Evolutionary conservation across 2,113 vertebrate species (phyloP), one percentile per base, ranked within the genome.

Genomic region (Neolamprologus toae): DNA sequence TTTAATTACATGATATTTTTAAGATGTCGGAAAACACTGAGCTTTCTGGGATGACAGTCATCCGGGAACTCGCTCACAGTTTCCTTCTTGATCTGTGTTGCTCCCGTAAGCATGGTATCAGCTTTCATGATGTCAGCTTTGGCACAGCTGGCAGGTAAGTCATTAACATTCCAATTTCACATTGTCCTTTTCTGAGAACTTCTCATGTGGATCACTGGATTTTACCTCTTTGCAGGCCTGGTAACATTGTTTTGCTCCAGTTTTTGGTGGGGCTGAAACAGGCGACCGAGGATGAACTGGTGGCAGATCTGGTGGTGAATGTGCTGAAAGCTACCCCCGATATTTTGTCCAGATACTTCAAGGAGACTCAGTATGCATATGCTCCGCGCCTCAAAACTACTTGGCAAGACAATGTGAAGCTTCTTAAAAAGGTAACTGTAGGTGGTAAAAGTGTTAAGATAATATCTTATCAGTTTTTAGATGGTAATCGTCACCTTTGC

Each of bases 91-190:
- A 99, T 17, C 92, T 99, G 9, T 99, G 98, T 87, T 98, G 98
- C 92, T 99, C 99, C 14, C 95, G 97, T 55, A 99, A 98, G 90
- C 97, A 99, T 10, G 99, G 99, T 2, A 98, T 99, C 90, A 98
- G 96, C 13, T 99, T 99, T 88, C 95, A 98, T 37, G 98, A 99
- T 42, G 92, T 97, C 4, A 98, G 97, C 86, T 94, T 98, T 35
- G 99, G 98, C 23, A 99, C 98, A 26, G 95, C 95, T 7, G 97
- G 97, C 92, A 97, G 97, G 98, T 98, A 86, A 95, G 90, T 33
- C 5, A 28, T 51, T 9, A 3, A 4, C 7, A 1, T 26, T 16
- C 53, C 1, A 19, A 28, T 3, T 73, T 85, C 8, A 16, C 12
- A 0, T 47, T 23, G 5, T 16, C 12, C 10, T 26, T 5, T 47